Conservation (phyloP, 2,113 vertebrate genomes). For the Megaceryle torquata region DNA sequence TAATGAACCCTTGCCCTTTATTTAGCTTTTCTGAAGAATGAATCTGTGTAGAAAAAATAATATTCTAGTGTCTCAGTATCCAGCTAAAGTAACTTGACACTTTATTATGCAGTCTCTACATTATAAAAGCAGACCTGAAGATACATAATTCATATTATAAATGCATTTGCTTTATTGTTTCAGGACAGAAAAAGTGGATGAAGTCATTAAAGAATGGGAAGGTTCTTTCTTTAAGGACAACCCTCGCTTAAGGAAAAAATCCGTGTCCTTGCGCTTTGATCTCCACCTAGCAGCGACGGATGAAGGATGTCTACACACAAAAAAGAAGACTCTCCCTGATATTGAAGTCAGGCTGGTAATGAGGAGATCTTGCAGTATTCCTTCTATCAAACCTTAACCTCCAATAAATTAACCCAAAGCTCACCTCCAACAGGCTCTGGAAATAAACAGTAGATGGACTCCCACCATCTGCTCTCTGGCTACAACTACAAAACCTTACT, state of each 20-base stretch:
- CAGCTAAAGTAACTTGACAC: background rate
- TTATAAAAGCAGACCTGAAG: background rate
- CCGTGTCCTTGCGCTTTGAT: conserved; percentile 93
- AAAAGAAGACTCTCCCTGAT: conserved; percentile 84
- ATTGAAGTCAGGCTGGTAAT: conserved; percentile 95
- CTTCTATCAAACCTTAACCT: conserved; percentile 82
- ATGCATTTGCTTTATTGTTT: conserved; percentile 58
- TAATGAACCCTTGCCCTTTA: background rate
- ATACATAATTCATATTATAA: background rate
- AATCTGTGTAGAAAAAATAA: background rate
- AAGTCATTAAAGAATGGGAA: conserved; percentile 97
- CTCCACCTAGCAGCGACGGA: conserved; percentile 88
- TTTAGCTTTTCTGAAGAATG: background rate
- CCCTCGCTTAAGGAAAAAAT: conserved; percentile 94
- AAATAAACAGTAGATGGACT: background rate
- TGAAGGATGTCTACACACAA: conserved; percentile 82
- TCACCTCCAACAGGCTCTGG: background rate
- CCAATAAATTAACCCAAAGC: background rate
- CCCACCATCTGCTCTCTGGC: background rate
- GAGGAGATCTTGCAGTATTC: conserved; percentile 92
- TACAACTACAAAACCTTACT: background rate
- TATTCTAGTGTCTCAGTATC: background rate
- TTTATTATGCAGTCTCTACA: background rate
- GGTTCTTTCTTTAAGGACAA: conserved; percentile 98
- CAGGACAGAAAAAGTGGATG: conserved; percentile 95